These are phyloP conservation scores for Drosophila ironensis DNA, from an alignment of 1,140 invertebrate species.

Conservation along the genomic window DNA sequence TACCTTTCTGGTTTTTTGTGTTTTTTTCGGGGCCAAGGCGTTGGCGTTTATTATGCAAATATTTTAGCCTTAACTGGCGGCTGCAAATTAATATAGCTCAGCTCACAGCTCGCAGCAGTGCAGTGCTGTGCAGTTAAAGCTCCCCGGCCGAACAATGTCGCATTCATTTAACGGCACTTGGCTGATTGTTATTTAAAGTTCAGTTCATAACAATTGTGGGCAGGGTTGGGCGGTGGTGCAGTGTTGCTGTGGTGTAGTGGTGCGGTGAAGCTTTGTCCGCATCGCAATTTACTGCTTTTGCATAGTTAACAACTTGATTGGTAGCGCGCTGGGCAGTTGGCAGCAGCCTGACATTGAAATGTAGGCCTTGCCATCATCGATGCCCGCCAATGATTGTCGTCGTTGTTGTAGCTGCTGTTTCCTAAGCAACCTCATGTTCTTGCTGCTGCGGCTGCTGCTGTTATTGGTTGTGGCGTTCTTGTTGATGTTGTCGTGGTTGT, in stretches of 20 bases:
- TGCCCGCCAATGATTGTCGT: constrained; percentile 75
- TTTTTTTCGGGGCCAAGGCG: constrained; percentile 56
- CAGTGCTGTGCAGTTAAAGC: constrained; percentile 4
- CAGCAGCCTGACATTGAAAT: constrained; percentile 71
- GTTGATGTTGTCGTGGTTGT: constrained; percentile 48
- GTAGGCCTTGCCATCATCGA: constrained; percentile 72
- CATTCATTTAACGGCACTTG: constrained; percentile 79
- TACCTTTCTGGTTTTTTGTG: constrained; percentile 13
- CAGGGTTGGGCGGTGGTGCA: no score
- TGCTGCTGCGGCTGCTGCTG: constrained; percentile 10
- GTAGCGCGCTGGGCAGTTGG: constrained; percentile 73
- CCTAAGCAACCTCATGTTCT: neutral
- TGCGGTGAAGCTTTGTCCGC: constrained; percentile 43
- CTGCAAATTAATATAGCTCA: constrained; percentile 67
- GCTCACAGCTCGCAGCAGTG: constrained; percentile 23
- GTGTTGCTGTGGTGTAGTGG: neutral
- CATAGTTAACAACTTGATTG: constrained; percentile 79
- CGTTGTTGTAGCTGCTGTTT: constrained; percentile 17
- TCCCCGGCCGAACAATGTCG: constrained; percentile 55
- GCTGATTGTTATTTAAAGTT: constrained; percentile 79
- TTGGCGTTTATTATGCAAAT: constrained; percentile 79
- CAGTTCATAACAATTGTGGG: constrained; percentile 73
- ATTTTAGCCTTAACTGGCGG: constrained; percentile 71
- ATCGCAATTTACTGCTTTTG: constrained; percentile 69
- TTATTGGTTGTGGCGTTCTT: no score